Conservation (phyloP, 2,797 vertebrate species). For the Pseudotriccus pelzelni region DNA sequence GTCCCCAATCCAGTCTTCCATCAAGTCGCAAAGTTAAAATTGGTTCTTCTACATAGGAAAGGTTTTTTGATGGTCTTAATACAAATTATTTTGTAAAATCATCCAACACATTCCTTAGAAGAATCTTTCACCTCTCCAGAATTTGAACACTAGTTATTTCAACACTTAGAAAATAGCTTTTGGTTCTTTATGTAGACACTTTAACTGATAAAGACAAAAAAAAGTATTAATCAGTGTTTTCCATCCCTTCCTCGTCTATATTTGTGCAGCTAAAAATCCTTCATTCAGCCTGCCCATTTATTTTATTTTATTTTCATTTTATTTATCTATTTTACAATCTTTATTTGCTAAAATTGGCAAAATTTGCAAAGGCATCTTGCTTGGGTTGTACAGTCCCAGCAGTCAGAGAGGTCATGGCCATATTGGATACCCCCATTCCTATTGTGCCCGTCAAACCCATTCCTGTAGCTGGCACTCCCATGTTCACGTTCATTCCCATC, state of each 20-base stretch:
- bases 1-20: slow-evolving; percentile 63
- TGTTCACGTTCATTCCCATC: slow-evolving; percentile 79
- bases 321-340: slow-evolving; percentile 66
- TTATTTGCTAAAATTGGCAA: slow-evolving; percentile 98
- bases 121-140: slow-evolving; percentile 60
- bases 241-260: slow-evolving; percentile 75
- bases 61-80: slow-evolving; percentile 55
- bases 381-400: slow-evolving; percentile 88
- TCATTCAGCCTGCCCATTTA: slow-evolving; percentile 72
- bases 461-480: slow-evolving; percentile 79
- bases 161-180: slow-evolving; percentile 77
- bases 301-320: neutral
- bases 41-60: slow-evolving; percentile 67
- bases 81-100: slow-evolving; percentile 62
- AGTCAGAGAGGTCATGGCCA: slow-evolving; percentile 82
- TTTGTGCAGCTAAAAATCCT: slow-evolving; percentile 81
- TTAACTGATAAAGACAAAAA: slow-evolving; percentile 68
- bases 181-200: slow-evolving; percentile 74
- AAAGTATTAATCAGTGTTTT: slow-evolving; percentile 73
- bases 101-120: slow-evolving; percentile 51
- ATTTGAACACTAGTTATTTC: slow-evolving; percentile 66
- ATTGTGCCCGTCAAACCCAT: slow-evolving; percentile 81
- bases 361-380: slow-evolving; percentile 98
- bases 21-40: slow-evolving; percentile 68
- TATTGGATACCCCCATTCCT: slow-evolving; percentile 83